Evolutionary conservation across 2,888 invertebrate species (phyloP).

Genomic region (Drosophila seclusa): DNA sequence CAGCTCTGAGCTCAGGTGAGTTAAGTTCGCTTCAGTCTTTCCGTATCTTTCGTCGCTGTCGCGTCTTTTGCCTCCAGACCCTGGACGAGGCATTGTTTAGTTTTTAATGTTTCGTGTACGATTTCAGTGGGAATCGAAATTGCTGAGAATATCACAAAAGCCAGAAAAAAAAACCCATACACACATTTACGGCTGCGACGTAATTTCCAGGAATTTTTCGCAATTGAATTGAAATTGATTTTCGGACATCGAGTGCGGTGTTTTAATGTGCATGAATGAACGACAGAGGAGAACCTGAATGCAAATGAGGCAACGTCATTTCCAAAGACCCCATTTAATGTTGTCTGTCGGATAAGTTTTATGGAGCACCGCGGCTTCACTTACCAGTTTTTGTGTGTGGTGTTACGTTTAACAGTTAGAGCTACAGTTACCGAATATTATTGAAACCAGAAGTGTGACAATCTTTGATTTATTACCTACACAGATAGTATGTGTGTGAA

Average conservation of each 20-base stretch:
- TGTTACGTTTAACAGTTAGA: slow-evolving; percentile 47
- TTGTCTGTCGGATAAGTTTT: slow-evolving; percentile 57
- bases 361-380: slow-evolving; percentile 53
- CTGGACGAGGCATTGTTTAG: slow-evolving; percentile 42
- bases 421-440: slow-evolving; percentile 38
- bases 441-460: slow-evolving; percentile 33
- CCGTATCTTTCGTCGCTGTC: slow-evolving; percentile 69
- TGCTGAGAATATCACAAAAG: slow-evolving; percentile 50
- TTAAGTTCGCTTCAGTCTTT: slow-evolving; percentile 59
- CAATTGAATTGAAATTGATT: slow-evolving; percentile 78
- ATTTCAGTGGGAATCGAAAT: slow-evolving; percentile 50
- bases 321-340: slow-evolving; percentile 33
- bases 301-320: slow-evolving; percentile 52
- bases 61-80: slow-evolving; percentile 44
- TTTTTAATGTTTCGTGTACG: slow-evolving; percentile 41
- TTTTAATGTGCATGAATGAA: slow-evolving; percentile 34
- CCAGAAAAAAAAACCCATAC: slow-evolving; percentile 11
- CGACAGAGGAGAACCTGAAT: slow-evolving; percentile 47
- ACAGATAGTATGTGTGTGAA: slow-evolving; percentile 13
- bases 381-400: slow-evolving; percentile 50
- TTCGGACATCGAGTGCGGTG: slow-evolving; percentile 47
- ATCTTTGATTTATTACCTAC: slow-evolving; percentile 13
- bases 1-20: slow-evolving; percentile 26
- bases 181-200: slow-evolving; percentile 42
- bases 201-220: slow-evolving; percentile 72